phyloP scores from a whole-genome alignment of 2,113 vertebrate genomes.

The Trematocara nigrifrons region DNA sequence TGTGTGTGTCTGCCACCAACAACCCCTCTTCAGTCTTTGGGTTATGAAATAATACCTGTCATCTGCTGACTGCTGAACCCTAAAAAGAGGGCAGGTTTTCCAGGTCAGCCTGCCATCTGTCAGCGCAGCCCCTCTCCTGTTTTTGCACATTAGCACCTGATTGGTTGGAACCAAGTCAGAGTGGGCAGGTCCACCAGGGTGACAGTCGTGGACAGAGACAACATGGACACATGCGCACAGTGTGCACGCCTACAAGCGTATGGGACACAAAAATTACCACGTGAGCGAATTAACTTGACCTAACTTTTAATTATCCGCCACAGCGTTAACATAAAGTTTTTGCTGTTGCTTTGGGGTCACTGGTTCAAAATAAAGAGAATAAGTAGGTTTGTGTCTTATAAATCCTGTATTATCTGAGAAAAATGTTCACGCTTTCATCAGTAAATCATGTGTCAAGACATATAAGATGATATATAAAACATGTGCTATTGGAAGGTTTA shows the following conservation, averaged over 20 bases:
- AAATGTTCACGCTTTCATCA: neutral
- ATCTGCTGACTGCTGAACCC: slow-evolving; percentile 90
- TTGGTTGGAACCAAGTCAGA: slow-evolving; percentile 83
- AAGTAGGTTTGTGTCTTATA: neutral
- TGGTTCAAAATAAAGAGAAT: neutral
- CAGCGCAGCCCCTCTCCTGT: slow-evolving; percentile 82
- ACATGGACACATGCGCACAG: neutral
- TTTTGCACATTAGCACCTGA: slow-evolving; percentile 89
- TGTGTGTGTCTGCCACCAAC: slow-evolving; percentile 52
- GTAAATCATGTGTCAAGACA: neutral
- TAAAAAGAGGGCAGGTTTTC: slow-evolving; percentile 89
- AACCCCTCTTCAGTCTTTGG: slow-evolving; percentile 84
- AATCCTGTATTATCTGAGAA: neutral
- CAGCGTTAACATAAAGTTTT: neutral
- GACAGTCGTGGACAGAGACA: neutral
- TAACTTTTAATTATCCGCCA: neutral
- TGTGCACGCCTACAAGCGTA: neutral
- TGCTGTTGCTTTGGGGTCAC: neutral
- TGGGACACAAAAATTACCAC: neutral
- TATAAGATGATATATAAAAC: neutral
- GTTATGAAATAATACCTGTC: slow-evolving; percentile 99
- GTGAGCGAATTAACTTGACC: neutral
- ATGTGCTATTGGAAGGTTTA: neutral
- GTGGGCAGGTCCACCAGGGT: slow-evolving; percentile 73
- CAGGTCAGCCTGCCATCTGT: slow-evolving; percentile 96